A percentile compares a stretch with the other conserved stretches of the same genome.
Evolutionary conservation across 2,888 invertebrate species (phyloP).

Genomic region (Proisotoma minuta): DNA sequence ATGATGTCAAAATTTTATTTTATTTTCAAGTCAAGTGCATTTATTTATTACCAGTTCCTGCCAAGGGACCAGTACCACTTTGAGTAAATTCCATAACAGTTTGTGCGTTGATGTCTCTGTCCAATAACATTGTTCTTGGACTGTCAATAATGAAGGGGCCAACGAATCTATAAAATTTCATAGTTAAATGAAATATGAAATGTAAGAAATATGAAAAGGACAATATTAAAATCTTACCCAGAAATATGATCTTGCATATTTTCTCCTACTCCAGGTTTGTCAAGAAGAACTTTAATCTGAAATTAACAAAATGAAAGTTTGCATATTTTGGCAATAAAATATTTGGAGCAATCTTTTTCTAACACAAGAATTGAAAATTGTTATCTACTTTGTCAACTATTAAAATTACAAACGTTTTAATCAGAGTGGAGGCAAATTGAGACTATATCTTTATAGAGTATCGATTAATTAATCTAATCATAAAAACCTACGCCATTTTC

Average conservation of each 20-base stretch:
- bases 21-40: too few species aligned
- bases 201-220: too few species aligned
- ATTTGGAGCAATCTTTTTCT: too few species aligned
- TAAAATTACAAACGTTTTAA: conserved; percentile 1
- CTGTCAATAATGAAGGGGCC: conserved; percentile 43
- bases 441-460: too few species aligned
- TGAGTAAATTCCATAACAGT: conserved; percentile 35
- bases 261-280: conserved; percentile 41
- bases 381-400: too few species aligned
- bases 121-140: conserved; percentile 38
- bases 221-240: too few species aligned
- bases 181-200: not conserved
- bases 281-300: conserved; percentile 37
- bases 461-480: too few species aligned
- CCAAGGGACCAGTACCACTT: conserved; percentile 40
- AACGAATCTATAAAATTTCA: conserved; percentile 13
- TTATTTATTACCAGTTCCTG: too few species aligned
- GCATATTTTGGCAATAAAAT: too few species aligned
- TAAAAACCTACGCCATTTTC: conserved; percentile 34
- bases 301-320: conserved; percentile 5
- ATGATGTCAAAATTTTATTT: too few species aligned
- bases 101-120: conserved; percentile 39
- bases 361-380: too few species aligned
- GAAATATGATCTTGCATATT: conserved; percentile 42
- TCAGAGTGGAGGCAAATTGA: not conserved